A percentile compares a stretch with the other conserved stretches of the same genome.
These are phyloP conservation scores for Chaenodraco wilsoni DNA, from an alignment of 2,797 vertebrate genomes.

Conservation along the genomic window DNA sequence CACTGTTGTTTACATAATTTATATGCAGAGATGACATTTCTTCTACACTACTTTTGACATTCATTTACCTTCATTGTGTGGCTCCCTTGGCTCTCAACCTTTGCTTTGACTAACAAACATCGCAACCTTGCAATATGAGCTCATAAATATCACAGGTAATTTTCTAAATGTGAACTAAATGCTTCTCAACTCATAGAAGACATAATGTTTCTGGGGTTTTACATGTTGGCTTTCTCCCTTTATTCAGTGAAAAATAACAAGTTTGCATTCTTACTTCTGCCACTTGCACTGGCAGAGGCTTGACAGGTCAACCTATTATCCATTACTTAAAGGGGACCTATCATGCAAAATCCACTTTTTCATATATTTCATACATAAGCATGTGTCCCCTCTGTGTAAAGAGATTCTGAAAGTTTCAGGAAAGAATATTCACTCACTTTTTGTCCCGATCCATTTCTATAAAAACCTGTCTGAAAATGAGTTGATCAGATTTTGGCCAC, in stretches of 20 bases:
- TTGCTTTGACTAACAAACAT: neutral
- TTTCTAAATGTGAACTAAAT: neutral
- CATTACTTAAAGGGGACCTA: neutral
- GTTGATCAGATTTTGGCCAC: too few relatives aligned
- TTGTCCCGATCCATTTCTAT: too few relatives aligned
- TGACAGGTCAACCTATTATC: neutral
- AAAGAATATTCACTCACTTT: too few relatives aligned
- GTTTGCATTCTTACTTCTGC: neutral
- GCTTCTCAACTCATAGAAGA: neutral
- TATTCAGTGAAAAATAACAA: neutral
- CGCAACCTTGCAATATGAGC: neutral
- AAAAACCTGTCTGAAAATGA: too few relatives aligned
- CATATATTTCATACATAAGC: too few relatives aligned
- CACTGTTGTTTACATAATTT: neutral
- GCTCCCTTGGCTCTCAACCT: neutral
- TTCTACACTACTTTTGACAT: neutral
- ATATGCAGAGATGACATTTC: neutral
- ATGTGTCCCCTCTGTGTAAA: too few relatives aligned
- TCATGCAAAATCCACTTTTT: too few relatives aligned
- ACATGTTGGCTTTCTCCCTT: neutral
- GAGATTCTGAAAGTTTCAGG: too few relatives aligned
- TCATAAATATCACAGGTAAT: neutral
- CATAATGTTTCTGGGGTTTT: neutral
- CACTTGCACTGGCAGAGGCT: neutral
- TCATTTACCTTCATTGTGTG: conserved; percentile 13